These are phyloP conservation scores for Apostichopus parvimensis DNA, from an alignment of 35 echinoderm and acorn worm genomes.

Conservation along the genomic window DNA sequence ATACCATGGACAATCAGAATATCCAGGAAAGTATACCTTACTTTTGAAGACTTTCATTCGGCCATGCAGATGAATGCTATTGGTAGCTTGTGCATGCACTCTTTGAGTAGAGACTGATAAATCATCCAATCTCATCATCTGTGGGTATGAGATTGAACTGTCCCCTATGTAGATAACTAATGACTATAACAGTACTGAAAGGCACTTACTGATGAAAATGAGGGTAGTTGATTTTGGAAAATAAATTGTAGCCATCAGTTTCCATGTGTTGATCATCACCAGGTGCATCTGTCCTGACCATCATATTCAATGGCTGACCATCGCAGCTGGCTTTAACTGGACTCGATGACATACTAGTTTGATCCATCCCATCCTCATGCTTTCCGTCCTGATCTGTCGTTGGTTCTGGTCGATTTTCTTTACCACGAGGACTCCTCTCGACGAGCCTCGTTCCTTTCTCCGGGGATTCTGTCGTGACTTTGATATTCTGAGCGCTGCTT, in stretches of 20 bases:
- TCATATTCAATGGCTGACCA: background rate
- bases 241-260: slow-evolving; percentile 9
- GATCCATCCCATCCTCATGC: background rate
- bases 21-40: too few species aligned
- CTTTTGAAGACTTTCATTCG: too few species aligned
- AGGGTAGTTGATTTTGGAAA: slow-evolving; percentile 9
- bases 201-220: slow-evolving; percentile 31
- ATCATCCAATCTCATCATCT: too few species aligned
- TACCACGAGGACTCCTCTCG: background rate
- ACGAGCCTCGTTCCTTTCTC: too few species aligned
- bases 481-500: background rate
- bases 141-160: too few species aligned
- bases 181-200: too few species aligned
- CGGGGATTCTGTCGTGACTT: background rate
- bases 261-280: background rate
- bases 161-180: too few species aligned
- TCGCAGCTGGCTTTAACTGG: background rate
- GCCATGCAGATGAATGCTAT: too few species aligned
- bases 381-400: background rate
- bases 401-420: background rate
- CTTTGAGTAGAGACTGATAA: too few species aligned
- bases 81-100: too few species aligned
- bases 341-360: background rate
- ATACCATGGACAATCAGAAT: too few species aligned
- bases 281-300: background rate